These are phyloP conservation scores for Pica pica DNA, from an alignment of 2,113 vertebrate species.

Conservation along the genomic window DNA sequence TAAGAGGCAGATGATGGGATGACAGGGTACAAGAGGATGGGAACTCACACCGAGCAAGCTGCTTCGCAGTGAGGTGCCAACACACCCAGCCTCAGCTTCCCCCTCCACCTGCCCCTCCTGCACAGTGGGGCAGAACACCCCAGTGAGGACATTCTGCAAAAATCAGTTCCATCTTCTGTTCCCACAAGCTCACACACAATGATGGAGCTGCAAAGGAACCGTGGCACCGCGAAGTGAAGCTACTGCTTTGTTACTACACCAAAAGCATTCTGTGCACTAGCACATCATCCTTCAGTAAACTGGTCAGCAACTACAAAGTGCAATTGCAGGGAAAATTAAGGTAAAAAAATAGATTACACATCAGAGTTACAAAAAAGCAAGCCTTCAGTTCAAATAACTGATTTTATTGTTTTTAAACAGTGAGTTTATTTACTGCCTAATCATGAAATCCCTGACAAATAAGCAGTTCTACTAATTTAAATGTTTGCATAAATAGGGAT, in stretches of 20 bases:
- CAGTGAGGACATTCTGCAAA: fast-evolving
- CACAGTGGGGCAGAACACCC: fast-evolving
- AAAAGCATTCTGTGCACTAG: neutral
- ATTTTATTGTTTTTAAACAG: neutral
- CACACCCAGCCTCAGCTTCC: fast-evolving
- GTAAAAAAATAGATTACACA: slow-evolving; percentile 8
- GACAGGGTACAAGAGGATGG: fast-evolving
- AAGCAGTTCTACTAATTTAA: neutral
- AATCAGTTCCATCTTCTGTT: fast-evolving
- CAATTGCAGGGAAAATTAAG: neutral
- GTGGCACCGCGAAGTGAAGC: neutral
- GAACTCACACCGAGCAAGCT: fast-evolving
- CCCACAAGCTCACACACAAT: fast-evolving
- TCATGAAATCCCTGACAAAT: slow-evolving; percentile 32
- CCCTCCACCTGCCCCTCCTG: neutral
- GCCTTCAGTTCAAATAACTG: neutral
- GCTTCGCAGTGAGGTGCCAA: neutral
- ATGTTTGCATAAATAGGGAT: slow-evolving; percentile 25
- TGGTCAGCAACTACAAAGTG: neutral
- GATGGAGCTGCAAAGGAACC: neutral
- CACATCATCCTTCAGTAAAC: neutral
- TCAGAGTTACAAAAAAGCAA: neutral
- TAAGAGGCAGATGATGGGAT: neutral
- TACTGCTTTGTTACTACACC: neutral
- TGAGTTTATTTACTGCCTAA: slow-evolving; percentile 4